Percentiles rank a stretch among this genome's conserved stretches.
Conservation (phyloP, 2,888 invertebrate genomes). For the Labia minor region DNA sequence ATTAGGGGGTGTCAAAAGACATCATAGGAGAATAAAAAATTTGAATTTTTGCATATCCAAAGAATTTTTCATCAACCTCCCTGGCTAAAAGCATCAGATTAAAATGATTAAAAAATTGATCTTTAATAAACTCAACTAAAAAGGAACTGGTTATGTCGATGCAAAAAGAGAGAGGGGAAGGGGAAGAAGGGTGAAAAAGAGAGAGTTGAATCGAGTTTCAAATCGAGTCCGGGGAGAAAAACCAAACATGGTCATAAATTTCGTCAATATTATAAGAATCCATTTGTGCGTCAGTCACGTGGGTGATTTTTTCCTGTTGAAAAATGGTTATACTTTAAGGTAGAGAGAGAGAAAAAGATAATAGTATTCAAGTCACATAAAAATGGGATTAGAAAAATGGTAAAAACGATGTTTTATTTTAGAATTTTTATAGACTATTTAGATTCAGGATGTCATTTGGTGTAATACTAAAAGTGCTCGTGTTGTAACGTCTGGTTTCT, state of each 20-base stretch:
- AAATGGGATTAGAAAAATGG: conserved; percentile 2
- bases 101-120: neutral
- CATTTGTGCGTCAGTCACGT: conserved; percentile 1
- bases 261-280: neutral
- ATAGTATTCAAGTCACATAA: conserved; percentile 5
- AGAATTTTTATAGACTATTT: conserved; percentile 7
- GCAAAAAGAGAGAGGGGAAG: too few relatives aligned
- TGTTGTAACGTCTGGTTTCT: neutral
- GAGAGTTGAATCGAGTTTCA: too few relatives aligned
- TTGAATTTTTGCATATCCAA: neutral
- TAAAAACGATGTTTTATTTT: conserved; percentile 13
- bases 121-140: too few relatives aligned
- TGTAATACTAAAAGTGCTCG: conserved; percentile 1
- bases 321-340: neutral
- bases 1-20: neutral
- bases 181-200: too few relatives aligned
- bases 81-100: neutral
- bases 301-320: neutral
- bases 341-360: neutral
- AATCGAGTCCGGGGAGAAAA: too few relatives aligned
- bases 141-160: too few relatives aligned
- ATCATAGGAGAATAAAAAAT: neutral
- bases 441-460: neutral
- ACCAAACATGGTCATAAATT: neutral
- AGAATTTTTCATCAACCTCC: neutral